Evolutionary conservation across 2,888 invertebrate species (phyloP).

Genomic region (Actias luna): DNA sequence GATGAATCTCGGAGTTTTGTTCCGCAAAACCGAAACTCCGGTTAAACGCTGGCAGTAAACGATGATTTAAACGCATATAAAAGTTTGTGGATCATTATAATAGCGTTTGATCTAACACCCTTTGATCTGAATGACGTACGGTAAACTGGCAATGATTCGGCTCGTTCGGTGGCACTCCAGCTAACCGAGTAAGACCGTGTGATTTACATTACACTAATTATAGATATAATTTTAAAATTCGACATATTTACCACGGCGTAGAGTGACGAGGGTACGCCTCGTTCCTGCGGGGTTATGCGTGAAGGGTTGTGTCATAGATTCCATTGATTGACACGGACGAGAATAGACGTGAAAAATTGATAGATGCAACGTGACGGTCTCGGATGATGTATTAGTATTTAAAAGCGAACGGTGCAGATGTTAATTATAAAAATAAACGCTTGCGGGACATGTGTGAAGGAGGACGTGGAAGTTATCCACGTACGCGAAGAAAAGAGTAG

Average conservation of each 20-base stretch:
- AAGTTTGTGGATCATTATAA: slow-evolving; percentile 50
- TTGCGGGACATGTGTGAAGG: background rate
- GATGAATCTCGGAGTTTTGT: background rate
- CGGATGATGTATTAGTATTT: slow-evolving; percentile 29
- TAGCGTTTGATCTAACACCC: slow-evolving; percentile 66
- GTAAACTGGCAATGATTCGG: slow-evolving; percentile 73
- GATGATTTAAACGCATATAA: slow-evolving; percentile 37
- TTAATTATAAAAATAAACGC: slow-evolving; percentile 15
- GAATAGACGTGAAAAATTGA: slow-evolving; percentile 39
- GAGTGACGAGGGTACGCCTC: slow-evolving; percentile 53
- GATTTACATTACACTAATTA: slow-evolving; percentile 60
- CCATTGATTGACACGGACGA: slow-evolving; percentile 44
- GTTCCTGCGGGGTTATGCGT: slow-evolving; percentile 26
- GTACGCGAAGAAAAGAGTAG: background rate
- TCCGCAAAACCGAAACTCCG: background rate
- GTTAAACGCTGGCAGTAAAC: slow-evolving; percentile 20
- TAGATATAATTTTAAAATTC: slow-evolving; percentile 53
- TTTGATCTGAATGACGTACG: slow-evolving; percentile 74
- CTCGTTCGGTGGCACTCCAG: slow-evolving; percentile 56
- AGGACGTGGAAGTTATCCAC: background rate
- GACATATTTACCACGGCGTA: slow-evolving; percentile 56
- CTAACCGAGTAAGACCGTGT: slow-evolving; percentile 51
- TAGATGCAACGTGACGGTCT: slow-evolving; percentile 33
- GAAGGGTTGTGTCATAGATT: slow-evolving; percentile 34
- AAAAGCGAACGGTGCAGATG: slow-evolving; percentile 21